A percentile compares a stretch with the other conserved stretches of the same genome.
Evolutionary conservation across 2,888 invertebrate species (phyloP).

Genomic region (Andrena bucephala): DNA sequence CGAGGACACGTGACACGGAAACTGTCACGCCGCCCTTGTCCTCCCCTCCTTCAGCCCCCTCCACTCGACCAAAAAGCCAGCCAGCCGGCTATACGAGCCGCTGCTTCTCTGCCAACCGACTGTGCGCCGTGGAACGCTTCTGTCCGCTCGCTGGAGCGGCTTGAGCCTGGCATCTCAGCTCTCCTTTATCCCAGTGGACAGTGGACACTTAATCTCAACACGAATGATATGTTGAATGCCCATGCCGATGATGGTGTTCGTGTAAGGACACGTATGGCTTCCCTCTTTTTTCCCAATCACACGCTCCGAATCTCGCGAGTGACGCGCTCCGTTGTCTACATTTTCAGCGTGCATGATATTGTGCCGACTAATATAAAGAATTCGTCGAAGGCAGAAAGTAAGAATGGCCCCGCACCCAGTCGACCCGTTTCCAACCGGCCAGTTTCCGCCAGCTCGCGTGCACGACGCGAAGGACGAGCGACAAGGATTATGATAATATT

Average conservation of each 20-base stretch:
- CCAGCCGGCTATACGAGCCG: constrained; percentile 50
- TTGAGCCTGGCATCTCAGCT: background rate
- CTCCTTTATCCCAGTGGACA: background rate
- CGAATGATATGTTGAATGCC: background rate
- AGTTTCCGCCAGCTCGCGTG: background rate
- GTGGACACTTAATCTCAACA: background rate
- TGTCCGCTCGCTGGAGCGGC: constrained; percentile 1
- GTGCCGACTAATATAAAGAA: background rate
- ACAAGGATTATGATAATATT: constrained; percentile 1
- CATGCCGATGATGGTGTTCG: background rate
- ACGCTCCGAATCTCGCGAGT: background rate
- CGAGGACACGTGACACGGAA: constrained; percentile 84
- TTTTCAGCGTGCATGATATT: background rate
- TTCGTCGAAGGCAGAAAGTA: background rate
- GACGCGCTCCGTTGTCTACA: background rate
- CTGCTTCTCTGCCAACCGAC: constrained; percentile 53
- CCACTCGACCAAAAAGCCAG: constrained; percentile 67
- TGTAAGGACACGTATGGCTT: background rate
- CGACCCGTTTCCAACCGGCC: background rate
- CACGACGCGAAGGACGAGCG: background rate
- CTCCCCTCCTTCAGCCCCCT: constrained; percentile 76
- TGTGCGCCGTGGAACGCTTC: constrained; percentile 42
- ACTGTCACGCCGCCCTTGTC: constrained; percentile 85
- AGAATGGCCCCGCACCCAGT: background rate
- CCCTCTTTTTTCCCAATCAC: background rate